Evolutionary conservation across 2,797 vertebrate species (phyloP).

Genomic region (Carduelis carduelis): DNA sequence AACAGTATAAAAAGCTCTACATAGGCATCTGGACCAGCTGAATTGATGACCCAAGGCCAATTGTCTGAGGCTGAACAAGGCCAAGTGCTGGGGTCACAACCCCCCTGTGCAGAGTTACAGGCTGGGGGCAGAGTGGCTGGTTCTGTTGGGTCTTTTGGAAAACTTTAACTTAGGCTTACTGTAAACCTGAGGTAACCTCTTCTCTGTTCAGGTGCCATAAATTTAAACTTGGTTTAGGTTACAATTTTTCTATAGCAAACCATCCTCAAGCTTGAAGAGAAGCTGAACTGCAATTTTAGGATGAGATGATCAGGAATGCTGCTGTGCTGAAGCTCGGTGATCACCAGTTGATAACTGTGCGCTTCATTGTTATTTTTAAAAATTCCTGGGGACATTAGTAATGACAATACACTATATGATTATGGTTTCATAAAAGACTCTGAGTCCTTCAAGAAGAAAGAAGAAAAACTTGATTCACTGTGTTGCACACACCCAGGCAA

Average conservation of each 20-base stretch:
- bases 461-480: conserved; percentile 51
- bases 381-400: neutral
- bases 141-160: neutral
- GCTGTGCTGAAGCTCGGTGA: neutral
- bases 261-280: neutral
- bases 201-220: neutral
- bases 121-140: neutral
- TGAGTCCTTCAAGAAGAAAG: neutral
- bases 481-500: conserved; percentile 19
- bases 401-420: neutral
- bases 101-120: neutral
- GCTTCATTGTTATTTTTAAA: neutral
- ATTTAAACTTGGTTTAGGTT: neutral
- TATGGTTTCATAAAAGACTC: neutral
- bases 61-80: neutral
- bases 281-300: neutral
- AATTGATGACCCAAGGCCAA: neutral
- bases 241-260: neutral
- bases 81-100: neutral
- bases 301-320: neutral
- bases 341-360: neutral
- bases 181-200: neutral
- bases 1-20: neutral
- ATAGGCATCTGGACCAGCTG: neutral
- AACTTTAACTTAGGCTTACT: neutral